Evolutionary conservation across 2,797 vertebrate species (phyloP).

Genomic region (Novumbra hubbsi): DNA sequence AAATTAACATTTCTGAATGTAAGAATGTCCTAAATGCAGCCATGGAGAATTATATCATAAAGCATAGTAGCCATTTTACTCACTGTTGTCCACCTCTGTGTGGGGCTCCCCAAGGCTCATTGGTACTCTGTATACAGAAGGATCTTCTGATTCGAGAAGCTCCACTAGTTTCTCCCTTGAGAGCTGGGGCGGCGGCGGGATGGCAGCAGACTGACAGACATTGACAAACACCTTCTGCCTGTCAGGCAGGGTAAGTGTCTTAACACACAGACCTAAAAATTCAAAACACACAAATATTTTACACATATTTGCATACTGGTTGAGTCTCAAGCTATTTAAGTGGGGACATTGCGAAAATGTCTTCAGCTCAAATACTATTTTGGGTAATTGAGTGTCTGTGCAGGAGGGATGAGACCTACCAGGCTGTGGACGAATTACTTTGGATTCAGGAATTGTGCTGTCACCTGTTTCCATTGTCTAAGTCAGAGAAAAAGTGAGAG

Average conservation of each 20-base stretch:
- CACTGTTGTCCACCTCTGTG: conserved; percentile 84
- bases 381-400: neutral
- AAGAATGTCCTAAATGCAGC: too few species aligned
- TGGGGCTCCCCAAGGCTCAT: conserved; percentile 92
- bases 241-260: conserved; percentile 69
- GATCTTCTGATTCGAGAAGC: conserved; percentile 86
- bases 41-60: neutral
- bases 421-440: conserved; percentile 70
- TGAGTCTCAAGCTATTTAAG: too few species aligned
- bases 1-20: too few species aligned
- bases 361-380: too few species aligned
- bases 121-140: conserved; percentile 83
- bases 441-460: conserved; percentile 57
- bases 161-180: conserved; percentile 79
- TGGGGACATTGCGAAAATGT: too few species aligned
- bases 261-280: conserved; percentile 83
- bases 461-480: conserved; percentile 68
- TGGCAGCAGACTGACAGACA: conserved; percentile 81
- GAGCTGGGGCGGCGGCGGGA: conserved; percentile 80
- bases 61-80: conserved; percentile 37
- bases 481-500: conserved; percentile 14
- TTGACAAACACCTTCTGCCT: conserved; percentile 86
- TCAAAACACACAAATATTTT: neutral
- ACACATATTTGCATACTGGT: too few species aligned
- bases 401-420: conserved; percentile 50